Base-by-base conservation (phyloP, 1,140 invertebrate genomes). In the Hydropsyche tenuis region DNA sequence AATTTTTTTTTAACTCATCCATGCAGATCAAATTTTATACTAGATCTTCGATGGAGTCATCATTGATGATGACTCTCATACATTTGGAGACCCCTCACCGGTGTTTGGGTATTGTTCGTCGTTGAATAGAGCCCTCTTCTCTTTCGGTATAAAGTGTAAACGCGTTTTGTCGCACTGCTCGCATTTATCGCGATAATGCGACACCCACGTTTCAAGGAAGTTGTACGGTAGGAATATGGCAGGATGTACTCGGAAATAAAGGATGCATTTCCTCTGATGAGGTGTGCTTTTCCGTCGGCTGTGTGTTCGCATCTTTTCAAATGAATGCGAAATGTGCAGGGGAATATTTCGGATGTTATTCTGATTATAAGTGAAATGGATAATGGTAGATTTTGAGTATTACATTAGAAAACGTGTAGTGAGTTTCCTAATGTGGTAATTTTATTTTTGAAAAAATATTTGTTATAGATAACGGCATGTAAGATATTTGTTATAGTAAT, bases 181-280 rank as follows among this genome's bases (percentile, higher is more conserved):
- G 45, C 71, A 64, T 48, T 48, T 37, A 53, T 65, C 48, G 37
- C 60, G 46, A 73, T 64, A 73, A 73, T 51, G 23, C 62, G 22
- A 12, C 14, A 48, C 25, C 18, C 51, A 60, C 23, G 53, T 60
- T 72, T 72, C 71, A 73, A 73, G 71, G 71, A 73, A 73, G 71
- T 65, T 37, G 46, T 22, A 53, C 45, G 27, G 45, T n/a, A n/a
- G 43, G 22, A 53, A 46, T n/a, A 46, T 5, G 9, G 27, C n/a
- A 70, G 42, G 69, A 70, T 42, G 30, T 70, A 56, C 42, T 43
- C 22, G 27, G 56, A 60, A 11, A 60, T 60, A 60, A 60, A 60
- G 23, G 56, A 60, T 60, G 56, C 56, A 60, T 22, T 60, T 60
- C 56, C 56, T 60, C 56, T 60, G 56, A 60, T 60, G 56, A 60